Base-by-base conservation (phyloP, 2,888 invertebrate species). In the Nemoura dubitans region DNA sequence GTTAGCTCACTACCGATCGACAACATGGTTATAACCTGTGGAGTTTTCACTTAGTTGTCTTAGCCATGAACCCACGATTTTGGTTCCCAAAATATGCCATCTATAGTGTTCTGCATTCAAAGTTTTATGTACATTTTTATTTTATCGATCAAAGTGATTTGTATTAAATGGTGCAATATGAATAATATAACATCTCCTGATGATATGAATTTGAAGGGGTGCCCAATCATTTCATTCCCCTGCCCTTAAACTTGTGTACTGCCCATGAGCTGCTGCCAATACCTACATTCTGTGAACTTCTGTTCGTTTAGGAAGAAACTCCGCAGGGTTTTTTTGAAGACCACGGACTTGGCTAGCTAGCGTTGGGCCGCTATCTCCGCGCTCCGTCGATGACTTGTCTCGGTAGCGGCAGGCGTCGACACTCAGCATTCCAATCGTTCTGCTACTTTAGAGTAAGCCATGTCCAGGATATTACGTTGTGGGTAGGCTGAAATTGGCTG, bases 241-340 rank as follows among this genome's bases (percentile, higher is more conserved):
- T 7, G 59, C 59, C 21, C 3, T 10, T 36, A 3, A 36, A 36
- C 10, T 36, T 36, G 36, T 76, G 21, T 16, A 76, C 21, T 25
- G 25, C 21, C 3, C 5, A 7, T 3, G 76, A 25, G 21, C 25
- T 21, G n/a, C 2, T 76, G 78, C 78, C 26, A 78, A 78, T 76
- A 76, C 36, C 10, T 36, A 10, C 42, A n/a, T 76, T 81, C 59
- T 86, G 28, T 83, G 76, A 76, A 77, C 81, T 88, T 88, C 80
- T 86, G 83, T 93, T 93, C 94, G 93, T 97, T 97, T 95, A 99
- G 98, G 99, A 99, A 94, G 99, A 99, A 94, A 99, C 99, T 87
- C 99, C 99, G 86, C 99, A 99, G 93, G 99, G 99, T 90, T 98
- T 99, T 94, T 99, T 99, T 93, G 99, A 99, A 92, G 99, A 99